phyloP scores from a whole-genome alignment of 2,113 vertebrate species.

The Gymnocephalus cernua region DNA sequence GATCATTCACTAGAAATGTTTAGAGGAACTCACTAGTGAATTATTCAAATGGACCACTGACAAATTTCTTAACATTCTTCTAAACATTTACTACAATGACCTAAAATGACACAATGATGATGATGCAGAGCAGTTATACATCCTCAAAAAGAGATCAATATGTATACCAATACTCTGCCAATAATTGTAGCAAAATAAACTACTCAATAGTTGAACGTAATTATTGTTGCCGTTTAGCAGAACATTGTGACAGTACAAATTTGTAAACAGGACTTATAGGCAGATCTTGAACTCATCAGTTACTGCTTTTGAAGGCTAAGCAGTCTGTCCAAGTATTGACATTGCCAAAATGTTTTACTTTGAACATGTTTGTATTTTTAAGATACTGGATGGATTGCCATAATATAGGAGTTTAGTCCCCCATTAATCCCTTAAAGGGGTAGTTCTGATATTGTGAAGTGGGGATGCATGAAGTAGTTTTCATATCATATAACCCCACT shows the following conservation, averaged over 20 bases:
- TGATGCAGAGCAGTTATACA: background rate
- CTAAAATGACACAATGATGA: no score
- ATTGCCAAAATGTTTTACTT: background rate
- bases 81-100: background rate
- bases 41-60: background rate
- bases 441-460: no score
- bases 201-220: background rate
- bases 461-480: no score
- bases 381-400: background rate
- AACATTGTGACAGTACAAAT: background rate
- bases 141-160: no score
- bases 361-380: background rate
- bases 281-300: background rate
- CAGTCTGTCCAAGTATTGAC: background rate
- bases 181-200: background rate
- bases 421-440: background rate
- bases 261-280: background rate
- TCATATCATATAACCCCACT: no score
- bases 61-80: background rate
- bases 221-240: background rate
- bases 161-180: background rate
- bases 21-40: background rate
- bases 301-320: background rate
- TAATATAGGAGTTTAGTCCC: background rate
- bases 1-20: background rate